These are phyloP conservation scores for Morpho helenor DNA, from an alignment of 2,888 invertebrate genomes.

Conservation along the genomic window DNA sequence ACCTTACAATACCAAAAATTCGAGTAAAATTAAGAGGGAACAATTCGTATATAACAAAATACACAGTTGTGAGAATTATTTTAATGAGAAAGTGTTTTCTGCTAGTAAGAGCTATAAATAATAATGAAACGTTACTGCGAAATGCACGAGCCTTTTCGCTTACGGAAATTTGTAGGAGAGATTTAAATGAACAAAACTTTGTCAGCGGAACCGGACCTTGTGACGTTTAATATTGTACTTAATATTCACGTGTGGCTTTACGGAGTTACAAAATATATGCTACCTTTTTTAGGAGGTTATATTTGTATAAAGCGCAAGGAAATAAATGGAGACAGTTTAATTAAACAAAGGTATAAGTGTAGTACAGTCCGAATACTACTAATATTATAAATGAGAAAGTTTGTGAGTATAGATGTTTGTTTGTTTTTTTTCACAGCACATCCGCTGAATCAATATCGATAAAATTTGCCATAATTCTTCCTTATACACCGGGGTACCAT, in stretches of 20 bases:
- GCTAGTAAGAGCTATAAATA: slow-evolving; percentile 15
- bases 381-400: too few relatives aligned
- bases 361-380: too few relatives aligned
- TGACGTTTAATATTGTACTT: slow-evolving; percentile 5
- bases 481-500: too few relatives aligned
- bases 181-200: slow-evolving; percentile 14
- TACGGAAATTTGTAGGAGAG: slow-evolving; percentile 2
- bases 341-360: too few relatives aligned
- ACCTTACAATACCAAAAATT: too few relatives aligned
- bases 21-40: too few relatives aligned
- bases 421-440: too few relatives aligned
- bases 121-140: slow-evolving; percentile 17
- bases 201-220: not conserved
- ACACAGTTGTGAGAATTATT: not conserved
- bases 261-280: not conserved
- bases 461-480: too few relatives aligned
- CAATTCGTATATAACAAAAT: too few relatives aligned
- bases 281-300: not conserved
- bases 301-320: not conserved
- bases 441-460: too few relatives aligned
- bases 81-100: slow-evolving; percentile 12
- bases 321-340: too few relatives aligned
- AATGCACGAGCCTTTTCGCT: slow-evolving; percentile 15
- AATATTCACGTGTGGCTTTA: slow-evolving; percentile 1
- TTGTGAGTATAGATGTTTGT: too few relatives aligned